These are phyloP conservation scores for Dendroctonus ponderosae DNA, from an alignment of 1,140 invertebrate genomes.

Conservation along the genomic window DNA sequence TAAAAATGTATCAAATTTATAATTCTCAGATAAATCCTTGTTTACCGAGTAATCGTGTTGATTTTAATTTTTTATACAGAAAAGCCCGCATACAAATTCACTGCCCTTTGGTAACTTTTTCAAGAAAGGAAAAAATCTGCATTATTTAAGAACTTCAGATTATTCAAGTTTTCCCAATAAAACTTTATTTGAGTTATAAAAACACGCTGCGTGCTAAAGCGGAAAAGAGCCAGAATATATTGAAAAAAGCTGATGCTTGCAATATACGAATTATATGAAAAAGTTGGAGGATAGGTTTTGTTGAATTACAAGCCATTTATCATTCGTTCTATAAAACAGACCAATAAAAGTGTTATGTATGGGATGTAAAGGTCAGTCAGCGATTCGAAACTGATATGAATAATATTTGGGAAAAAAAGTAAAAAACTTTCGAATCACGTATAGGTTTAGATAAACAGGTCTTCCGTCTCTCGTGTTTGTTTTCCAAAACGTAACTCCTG, in stretches of 20 bases:
- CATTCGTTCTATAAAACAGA: constrained; percentile 6
- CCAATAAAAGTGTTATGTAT: constrained; percentile 10
- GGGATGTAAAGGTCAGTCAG: background rate
- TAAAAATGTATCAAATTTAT: too few relatives aligned
- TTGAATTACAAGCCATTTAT: constrained; percentile 20
- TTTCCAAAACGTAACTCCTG: too few relatives aligned
- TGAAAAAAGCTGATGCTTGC: constrained; percentile 22
- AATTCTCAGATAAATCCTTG: too few relatives aligned
- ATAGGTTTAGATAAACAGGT: too few relatives aligned
- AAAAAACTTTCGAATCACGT: too few relatives aligned
- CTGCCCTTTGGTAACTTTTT: too few relatives aligned
- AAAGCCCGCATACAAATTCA: too few relatives aligned
- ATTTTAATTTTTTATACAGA: too few relatives aligned
- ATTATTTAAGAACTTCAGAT: background rate
- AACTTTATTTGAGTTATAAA: constrained; percentile 26
- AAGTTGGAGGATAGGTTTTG: constrained; percentile 14
- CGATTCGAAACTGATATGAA: constrained; percentile 3
- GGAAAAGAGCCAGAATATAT: constrained; percentile 15
- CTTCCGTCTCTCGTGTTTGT: too few relatives aligned
- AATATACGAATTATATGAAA: constrained; percentile 24
- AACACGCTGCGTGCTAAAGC: constrained; percentile 19
- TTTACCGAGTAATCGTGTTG: too few relatives aligned
- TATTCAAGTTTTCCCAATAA: constrained; percentile 23
- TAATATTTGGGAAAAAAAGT: background rate
- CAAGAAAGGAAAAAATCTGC: too few relatives aligned